Conservation (phyloP, 2,888 invertebrate genomes). For the Ischnus inquisitorius region DNA sequence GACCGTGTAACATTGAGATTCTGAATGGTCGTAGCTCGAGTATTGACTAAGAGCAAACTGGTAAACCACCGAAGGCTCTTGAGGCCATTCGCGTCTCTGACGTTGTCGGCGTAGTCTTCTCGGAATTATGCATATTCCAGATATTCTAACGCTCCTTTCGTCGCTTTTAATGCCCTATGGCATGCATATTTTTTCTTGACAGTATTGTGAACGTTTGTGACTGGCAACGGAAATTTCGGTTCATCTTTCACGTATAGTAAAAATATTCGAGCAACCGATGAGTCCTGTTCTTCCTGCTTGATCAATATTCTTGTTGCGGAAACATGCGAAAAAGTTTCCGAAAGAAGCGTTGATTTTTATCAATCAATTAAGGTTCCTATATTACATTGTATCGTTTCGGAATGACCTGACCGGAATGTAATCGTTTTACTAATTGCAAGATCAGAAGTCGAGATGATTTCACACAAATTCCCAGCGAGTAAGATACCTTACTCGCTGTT, state of each 20-base stretch:
- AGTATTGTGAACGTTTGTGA: no score
- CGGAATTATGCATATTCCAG: not conserved
- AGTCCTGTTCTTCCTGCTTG: no score
- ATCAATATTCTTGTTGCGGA: no score
- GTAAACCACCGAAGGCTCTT: conserved; percentile 52
- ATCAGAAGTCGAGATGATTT: no score
- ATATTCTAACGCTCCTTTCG: not conserved
- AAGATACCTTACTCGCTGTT: no score
- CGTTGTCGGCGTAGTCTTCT: not conserved
- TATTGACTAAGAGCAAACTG: conserved; percentile 56
- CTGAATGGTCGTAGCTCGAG: conserved; percentile 22
- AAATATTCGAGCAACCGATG: not conserved
- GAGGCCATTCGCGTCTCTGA: conserved; percentile 29
- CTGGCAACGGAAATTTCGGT: not conserved
- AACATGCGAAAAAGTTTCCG: no score
- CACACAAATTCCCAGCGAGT: no score
- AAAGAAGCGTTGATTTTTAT: no score
- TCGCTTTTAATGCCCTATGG: not conserved
- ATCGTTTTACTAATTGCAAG: not conserved
- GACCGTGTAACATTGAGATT: conserved; percentile 20
- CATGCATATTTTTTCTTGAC: not conserved
- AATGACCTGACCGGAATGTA: not conserved
- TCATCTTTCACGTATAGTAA: not conserved
- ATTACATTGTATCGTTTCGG: not conserved
- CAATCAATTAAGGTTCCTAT: no score